Evolutionary conservation across 1,140 invertebrate species (phyloP).

Genomic region (Phenacoccus solenopsis): DNA sequence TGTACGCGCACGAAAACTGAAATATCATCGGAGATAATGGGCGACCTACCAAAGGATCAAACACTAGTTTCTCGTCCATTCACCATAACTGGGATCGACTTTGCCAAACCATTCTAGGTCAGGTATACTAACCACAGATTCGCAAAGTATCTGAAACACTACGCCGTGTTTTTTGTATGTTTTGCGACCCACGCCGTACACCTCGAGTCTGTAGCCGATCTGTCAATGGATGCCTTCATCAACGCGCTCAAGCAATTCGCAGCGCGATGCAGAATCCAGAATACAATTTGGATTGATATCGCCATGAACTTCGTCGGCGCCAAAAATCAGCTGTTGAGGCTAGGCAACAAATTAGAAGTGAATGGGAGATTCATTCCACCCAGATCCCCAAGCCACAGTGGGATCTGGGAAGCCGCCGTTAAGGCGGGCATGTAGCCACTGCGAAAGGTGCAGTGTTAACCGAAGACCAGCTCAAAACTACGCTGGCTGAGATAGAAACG

Average conservation of each 20-base stretch:
- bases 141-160: neutral
- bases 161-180: neutral
- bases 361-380: neutral
- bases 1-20: neutral
- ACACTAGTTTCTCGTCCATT: neutral
- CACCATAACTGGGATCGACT: neutral
- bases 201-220: neutral
- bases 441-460: neutral
- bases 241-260: neutral
- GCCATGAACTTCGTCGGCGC: neutral
- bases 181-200: neutral
- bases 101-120: neutral
- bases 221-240: neutral
- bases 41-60: neutral
- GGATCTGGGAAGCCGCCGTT: neutral
- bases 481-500: neutral
- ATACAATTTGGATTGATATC: neutral
- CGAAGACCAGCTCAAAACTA: neutral
- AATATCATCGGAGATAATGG: neutral
- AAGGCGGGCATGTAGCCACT: neutral
- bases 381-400: neutral
- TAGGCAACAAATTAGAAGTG: neutral
- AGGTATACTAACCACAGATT: neutral
- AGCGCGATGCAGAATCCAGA: neutral
- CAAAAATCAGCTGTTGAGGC: neutral